These are phyloP conservation scores for Chiroxiphia lanceolata DNA, from an alignment of 2,797 vertebrate species.

Conservation along the genomic window DNA sequence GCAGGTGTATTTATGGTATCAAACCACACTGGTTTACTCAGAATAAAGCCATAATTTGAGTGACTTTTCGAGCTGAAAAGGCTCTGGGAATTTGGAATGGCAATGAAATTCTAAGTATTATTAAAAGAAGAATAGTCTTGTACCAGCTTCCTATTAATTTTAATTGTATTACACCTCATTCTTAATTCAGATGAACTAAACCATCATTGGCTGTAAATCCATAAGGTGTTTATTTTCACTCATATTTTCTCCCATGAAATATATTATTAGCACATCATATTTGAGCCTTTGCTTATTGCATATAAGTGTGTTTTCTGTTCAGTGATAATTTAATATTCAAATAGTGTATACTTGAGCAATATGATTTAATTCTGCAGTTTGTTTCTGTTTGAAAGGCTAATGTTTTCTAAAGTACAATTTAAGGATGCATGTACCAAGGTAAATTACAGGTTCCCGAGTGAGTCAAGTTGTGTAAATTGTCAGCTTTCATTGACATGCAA, in stretches of 20 bases:
- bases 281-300: conserved; percentile 27
- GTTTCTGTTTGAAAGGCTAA: conserved; percentile 24
- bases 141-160: conserved; percentile 33
- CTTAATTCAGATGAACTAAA: conserved; percentile 32
- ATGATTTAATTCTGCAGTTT: conserved; percentile 39
- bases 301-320: conserved; percentile 23
- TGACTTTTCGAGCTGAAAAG: conserved; percentile 36
- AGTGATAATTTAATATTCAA: conserved; percentile 12
- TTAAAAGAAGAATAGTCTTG: conserved; percentile 19
- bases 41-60: conserved; percentile 22
- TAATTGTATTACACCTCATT: conserved; percentile 14
- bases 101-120: not conserved
- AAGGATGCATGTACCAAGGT: not conserved
- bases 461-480: conserved; percentile 8
- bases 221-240: conserved; percentile 38
- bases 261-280: conserved; percentile 32
- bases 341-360: conserved; percentile 3
- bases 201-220: conserved; percentile 28
- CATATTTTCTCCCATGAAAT: conserved; percentile 32
- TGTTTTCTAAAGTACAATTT: conserved; percentile 18
- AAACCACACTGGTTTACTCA: conserved; percentile 1
- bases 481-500: not conserved
- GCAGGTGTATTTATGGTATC: conserved; percentile 27
- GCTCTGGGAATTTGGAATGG: not conserved
- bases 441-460: not conserved